phyloP scores from a whole-genome alignment of 1,140 invertebrate species.

The Pachyrhynchus sulphureomaculatus region DNA sequence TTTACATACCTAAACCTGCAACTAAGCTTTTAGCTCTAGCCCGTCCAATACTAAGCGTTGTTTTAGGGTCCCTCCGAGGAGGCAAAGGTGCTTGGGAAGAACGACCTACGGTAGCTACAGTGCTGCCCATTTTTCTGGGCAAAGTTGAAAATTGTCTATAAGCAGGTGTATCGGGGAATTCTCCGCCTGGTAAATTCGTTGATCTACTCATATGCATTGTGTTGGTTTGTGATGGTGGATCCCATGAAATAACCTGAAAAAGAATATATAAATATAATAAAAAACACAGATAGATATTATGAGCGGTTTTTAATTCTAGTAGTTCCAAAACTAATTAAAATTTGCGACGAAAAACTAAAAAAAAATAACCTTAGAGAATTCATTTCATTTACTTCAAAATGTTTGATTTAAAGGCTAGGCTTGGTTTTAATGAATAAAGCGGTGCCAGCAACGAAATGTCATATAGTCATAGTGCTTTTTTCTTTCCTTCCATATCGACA shows the following conservation, averaged over 20 bases:
- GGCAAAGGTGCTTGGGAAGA: constrained; percentile 77
- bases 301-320: too few species aligned
- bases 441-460: too few species aligned
- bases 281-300: too few species aligned
- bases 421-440: too few species aligned
- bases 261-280: neutral
- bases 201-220: constrained; percentile 64
- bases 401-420: too few species aligned
- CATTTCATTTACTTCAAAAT: too few species aligned
- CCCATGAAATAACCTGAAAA: constrained; percentile 36
- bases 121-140: constrained; percentile 64
- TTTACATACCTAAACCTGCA: constrained; percentile 69
- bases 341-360: too few species aligned
- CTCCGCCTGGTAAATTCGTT: constrained; percentile 58
- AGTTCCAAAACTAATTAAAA: too few species aligned
- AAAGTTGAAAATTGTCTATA: constrained; percentile 71
- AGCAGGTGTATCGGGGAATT: constrained; percentile 48
- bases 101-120: constrained; percentile 57
- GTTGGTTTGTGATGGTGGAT: constrained; percentile 41
- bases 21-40: constrained; percentile 89
- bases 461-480: too few species aligned
- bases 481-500: too few species aligned
- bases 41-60: constrained; percentile 88
- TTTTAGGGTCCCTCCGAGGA: constrained; percentile 87
- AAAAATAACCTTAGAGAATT: too few species aligned